Evolutionary conservation across 2,888 invertebrate genomes (phyloP).

Genomic region (Noctua comes): DNA sequence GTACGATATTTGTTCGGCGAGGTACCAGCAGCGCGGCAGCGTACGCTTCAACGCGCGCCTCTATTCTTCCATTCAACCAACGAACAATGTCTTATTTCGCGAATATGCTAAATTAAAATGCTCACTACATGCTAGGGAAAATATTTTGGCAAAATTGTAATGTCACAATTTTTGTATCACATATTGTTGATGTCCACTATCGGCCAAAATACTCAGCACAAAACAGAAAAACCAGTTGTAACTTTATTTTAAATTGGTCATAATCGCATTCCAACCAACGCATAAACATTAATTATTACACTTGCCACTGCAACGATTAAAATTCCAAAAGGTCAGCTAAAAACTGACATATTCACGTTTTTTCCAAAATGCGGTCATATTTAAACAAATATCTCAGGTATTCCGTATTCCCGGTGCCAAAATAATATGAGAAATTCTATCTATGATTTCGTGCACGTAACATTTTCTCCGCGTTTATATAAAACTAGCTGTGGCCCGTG

Average conservation of each 20-base stretch:
- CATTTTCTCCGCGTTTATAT: slow-evolving; percentile 28
- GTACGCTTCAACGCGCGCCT: slow-evolving; percentile 52
- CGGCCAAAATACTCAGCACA: neutral
- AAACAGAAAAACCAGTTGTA: neutral
- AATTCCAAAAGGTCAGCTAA: slow-evolving; percentile 4
- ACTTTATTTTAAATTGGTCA: neutral
- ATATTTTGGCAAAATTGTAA: slow-evolving; percentile 24
- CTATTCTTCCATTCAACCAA: slow-evolving; percentile 70
- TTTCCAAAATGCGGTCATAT: slow-evolving; percentile 17
- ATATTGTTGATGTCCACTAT: neutral
- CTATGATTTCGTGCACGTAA: slow-evolving; percentile 26
- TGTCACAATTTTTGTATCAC: neutral
- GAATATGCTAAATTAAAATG: slow-evolving; percentile 69
- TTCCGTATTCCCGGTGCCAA: slow-evolving; percentile 30
- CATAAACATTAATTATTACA: neutral
- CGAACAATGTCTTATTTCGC: slow-evolving; percentile 76
- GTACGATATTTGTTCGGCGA: slow-evolving; percentile 69
- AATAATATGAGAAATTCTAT: slow-evolving; percentile 17
- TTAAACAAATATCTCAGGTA: slow-evolving; percentile 27
- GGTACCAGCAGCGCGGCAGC: slow-evolving; percentile 58
- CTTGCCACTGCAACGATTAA: neutral
- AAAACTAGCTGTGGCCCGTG: slow-evolving; percentile 18
- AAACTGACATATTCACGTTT: neutral
- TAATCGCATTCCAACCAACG: neutral
- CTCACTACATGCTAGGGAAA: slow-evolving; percentile 23